Conservation (phyloP, 2,113 vertebrate genomes). For the Lagopus muta region DNA sequence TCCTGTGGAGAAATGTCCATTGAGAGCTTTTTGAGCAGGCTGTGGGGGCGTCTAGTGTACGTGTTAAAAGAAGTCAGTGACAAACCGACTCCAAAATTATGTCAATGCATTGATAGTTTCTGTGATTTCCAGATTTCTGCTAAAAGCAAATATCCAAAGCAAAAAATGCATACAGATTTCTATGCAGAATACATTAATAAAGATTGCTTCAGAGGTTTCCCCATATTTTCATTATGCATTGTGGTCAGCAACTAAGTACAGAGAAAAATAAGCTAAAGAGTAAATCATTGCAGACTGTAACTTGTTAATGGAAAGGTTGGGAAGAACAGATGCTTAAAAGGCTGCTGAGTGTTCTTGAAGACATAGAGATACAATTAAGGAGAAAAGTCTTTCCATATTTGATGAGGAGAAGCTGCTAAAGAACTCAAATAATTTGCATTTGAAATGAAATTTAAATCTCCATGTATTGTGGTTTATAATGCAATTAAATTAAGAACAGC, state of each 20-base stretch:
- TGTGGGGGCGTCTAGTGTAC: background rate
- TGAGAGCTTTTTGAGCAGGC: background rate
- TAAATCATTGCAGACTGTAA: background rate
- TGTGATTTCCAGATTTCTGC: background rate
- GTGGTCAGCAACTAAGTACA: background rate
- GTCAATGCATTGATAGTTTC: background rate
- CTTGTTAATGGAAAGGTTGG: constrained; percentile 11
- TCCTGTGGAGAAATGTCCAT: background rate
- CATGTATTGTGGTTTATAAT: background rate
- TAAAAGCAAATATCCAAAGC: background rate
- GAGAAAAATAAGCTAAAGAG: constrained; percentile 10
- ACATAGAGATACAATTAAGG: background rate
- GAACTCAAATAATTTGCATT: background rate
- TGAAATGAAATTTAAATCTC: constrained; percentile 4
- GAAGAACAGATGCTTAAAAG: constrained; percentile 28
- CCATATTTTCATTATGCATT: background rate
- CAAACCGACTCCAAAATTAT: background rate
- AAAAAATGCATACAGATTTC: background rate
- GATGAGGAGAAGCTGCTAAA: background rate
- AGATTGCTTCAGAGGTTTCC: background rate
- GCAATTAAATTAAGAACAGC: background rate
- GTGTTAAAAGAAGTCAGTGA: background rate
- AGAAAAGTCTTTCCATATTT: background rate
- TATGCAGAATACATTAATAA: background rate
- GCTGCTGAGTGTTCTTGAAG: constrained; percentile 5